Conservation (phyloP, 2,888 invertebrate species). For the Orthonychiurus folsomi region DNA sequence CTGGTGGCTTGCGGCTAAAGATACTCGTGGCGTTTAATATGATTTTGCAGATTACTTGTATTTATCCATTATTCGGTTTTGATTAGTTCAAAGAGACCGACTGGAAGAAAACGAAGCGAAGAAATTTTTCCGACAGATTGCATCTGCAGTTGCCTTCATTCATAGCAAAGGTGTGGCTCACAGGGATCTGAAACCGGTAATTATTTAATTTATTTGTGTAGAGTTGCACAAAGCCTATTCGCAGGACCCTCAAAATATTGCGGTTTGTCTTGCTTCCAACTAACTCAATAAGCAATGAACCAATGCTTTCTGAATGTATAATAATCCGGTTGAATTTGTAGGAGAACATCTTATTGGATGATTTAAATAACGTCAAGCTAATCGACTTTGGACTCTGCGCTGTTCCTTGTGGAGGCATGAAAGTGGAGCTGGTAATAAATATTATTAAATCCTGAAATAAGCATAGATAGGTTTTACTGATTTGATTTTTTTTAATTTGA, state of each 20-base stretch:
- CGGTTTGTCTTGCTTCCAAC: background rate
- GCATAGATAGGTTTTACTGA: no score
- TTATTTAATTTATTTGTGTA: no score
- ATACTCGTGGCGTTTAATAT: no score
- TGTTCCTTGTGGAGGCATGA: constrained; percentile 57
- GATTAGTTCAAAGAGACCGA: constrained; percentile 58
- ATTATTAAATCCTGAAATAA: no score
- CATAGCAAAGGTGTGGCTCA: constrained; percentile 68
- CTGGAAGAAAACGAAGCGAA: constrained; percentile 62
- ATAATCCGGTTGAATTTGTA: no score
- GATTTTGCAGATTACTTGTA: no score
- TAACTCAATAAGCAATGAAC: background rate
- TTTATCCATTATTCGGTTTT: background rate
- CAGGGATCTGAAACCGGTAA: constrained; percentile 71
- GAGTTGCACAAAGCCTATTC: constrained; percentile 41
- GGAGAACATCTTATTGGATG: constrained; percentile 70
- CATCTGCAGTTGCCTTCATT: constrained; percentile 66
- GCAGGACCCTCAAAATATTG: background rate
- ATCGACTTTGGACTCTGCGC: constrained; percentile 79
- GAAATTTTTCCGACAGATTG: constrained; percentile 67
- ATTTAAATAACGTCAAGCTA: constrained; percentile 62
- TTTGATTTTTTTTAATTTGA: background rate
- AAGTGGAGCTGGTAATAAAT: constrained; percentile 42
- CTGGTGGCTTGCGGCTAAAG: no score
- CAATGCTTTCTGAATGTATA: no score